These are phyloP conservation scores for Lutraria lutraria DNA, from an alignment of 2,888 invertebrate genomes.

Conservation along the genomic window DNA sequence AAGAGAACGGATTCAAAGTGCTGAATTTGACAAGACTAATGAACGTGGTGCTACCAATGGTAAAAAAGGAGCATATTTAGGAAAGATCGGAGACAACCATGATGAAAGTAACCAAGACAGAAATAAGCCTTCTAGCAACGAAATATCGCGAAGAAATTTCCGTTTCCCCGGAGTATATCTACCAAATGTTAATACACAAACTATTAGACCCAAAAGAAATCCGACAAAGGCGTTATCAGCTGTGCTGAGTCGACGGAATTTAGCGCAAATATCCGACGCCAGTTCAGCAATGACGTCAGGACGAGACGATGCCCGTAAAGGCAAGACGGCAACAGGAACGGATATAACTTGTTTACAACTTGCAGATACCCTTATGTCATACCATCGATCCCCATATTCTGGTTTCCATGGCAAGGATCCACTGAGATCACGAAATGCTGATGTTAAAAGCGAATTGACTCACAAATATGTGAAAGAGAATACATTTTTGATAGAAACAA, in stretches of 20 bases:
- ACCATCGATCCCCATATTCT: slow-evolving; percentile 6
- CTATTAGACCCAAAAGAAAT: not conserved
- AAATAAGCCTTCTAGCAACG: not conserved
- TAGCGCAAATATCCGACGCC: not conserved
- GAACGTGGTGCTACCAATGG: not conserved
- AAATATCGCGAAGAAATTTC: not conserved
- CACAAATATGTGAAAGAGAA: not conserved
- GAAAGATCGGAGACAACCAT: not conserved
- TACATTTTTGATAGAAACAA: slow-evolving; percentile 13
- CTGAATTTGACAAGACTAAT: not conserved
- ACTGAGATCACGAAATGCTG: not conserved
- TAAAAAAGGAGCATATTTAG: not conserved
- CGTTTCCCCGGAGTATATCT: slow-evolving; percentile 1
- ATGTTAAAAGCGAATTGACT: not conserved
- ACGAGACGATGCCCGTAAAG: not conserved
- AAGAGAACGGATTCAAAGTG: not conserved
- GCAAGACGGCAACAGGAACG: not conserved
- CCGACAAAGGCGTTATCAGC: not conserved
- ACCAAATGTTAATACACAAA: not conserved
- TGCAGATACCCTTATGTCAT: not conserved
- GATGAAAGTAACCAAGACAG: not conserved
- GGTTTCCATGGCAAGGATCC: slow-evolving; percentile 1
- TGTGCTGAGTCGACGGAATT: not conserved
- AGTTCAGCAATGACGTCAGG: not conserved
- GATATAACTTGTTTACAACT: slow-evolving; percentile 10